A percentile compares a stretch with the other conserved stretches of the same genome.
Conservation (phyloP, 1,140 invertebrate species). For the Sinonovacula constricta region DNA sequence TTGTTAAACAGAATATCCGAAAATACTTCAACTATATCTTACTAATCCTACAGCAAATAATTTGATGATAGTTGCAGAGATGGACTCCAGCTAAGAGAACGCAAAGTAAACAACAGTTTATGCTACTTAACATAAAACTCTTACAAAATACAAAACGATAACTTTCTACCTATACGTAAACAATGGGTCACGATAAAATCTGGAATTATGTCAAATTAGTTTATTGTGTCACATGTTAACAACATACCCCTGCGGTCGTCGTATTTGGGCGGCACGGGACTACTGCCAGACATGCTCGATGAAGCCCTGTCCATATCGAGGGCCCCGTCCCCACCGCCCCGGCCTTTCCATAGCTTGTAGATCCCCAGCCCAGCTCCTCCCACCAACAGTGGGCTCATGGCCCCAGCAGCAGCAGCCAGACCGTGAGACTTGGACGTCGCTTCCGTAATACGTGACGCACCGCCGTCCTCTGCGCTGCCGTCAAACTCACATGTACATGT, state of each 20-base stretch:
- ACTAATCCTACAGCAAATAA: too few relatives aligned
- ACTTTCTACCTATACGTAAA: too few relatives aligned
- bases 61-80: too few relatives aligned
- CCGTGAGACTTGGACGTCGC: slow-evolving; percentile 23
- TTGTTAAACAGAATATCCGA: too few relatives aligned
- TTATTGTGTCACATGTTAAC: too few relatives aligned
- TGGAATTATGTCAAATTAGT: too few relatives aligned
- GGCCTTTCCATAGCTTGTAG: slow-evolving; percentile 30
- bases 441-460: slow-evolving; percentile 1
- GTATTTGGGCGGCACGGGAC: slow-evolving; percentile 29
- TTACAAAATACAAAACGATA: too few relatives aligned
- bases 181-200: too few relatives aligned
- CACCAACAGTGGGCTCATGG: slow-evolving; percentile 47
- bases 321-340: not conserved
- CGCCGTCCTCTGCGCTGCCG: slow-evolving; percentile 32
- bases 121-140: too few relatives aligned
- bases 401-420: slow-evolving; percentile 41
- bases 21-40: too few relatives aligned
- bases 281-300: slow-evolving; percentile 16
- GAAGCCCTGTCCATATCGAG: not conserved
- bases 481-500: slow-evolving; percentile 38
- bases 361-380: slow-evolving; percentile 46
- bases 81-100: too few relatives aligned
- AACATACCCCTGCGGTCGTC: slow-evolving; percentile 24
- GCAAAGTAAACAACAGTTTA: too few relatives aligned